Conservation (phyloP, 2,888 invertebrate genomes). For the Busseola fusca region DNA sequence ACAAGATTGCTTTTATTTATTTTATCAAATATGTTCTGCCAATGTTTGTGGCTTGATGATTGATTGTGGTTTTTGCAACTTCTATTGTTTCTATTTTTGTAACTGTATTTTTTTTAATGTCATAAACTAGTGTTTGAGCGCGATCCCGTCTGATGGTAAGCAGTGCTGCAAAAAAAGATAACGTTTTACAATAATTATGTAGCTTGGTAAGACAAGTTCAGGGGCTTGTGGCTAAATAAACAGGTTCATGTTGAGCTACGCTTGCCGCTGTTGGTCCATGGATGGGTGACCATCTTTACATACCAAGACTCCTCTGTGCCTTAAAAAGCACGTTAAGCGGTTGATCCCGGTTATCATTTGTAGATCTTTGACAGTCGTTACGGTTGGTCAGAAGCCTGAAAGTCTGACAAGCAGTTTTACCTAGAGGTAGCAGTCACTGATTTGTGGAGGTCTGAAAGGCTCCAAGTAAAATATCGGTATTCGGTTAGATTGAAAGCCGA, state of each 20-base stretch:
- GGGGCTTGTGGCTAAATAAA: neutral
- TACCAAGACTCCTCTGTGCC: neutral
- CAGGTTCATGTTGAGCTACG: neutral
- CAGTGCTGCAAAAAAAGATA: too few relatives aligned
- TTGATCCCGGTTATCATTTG: neutral
- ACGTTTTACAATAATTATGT: neutral
- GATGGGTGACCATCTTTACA: neutral
- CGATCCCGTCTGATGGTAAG: too few relatives aligned
- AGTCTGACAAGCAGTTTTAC: neutral
- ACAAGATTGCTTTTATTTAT: slow-evolving; percentile 61
- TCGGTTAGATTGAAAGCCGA: too few relatives aligned
- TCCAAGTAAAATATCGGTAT: neutral
- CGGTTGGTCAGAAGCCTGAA: neutral
- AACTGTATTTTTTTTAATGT: too few relatives aligned
- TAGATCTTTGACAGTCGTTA: neutral
- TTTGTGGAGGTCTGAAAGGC: too few relatives aligned
- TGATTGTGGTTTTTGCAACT: slow-evolving; percentile 22
- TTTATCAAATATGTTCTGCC: slow-evolving; percentile 45
- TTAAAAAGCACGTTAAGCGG: neutral
- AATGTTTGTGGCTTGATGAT: slow-evolving; percentile 32
- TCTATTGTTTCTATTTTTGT: neutral
- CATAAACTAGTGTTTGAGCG: too few relatives aligned
- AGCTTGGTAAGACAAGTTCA: too few relatives aligned
- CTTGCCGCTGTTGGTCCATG: neutral
- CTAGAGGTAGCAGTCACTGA: too few relatives aligned